Base-by-base conservation (phyloP, 2,113 vertebrate genomes). In the Campylomormyrus numenius region DNA sequence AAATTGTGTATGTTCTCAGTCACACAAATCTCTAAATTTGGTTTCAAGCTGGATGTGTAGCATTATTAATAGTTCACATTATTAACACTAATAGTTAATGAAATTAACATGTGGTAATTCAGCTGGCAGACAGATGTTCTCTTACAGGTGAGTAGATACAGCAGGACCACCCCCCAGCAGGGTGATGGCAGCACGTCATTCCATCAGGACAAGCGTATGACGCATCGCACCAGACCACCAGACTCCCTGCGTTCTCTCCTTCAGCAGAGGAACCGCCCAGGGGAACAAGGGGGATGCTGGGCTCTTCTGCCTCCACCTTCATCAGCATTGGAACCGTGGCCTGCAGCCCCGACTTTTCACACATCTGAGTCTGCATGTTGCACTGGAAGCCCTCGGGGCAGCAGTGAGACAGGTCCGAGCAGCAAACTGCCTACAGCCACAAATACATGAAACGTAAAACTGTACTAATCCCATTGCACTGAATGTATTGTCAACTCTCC, bases 351-450 rank as follows among this genome's bases (percentile, higher is more conserved):
- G 70, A 39, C 27, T 35, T 31, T 1, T 74, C 27, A 74, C 66
- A 74, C 88, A 52, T 88, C 70, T 92, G 80, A 8, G 80, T 87
- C 0, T 1, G 10, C 19, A 27, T 1, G 91, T 94, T 90, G 66
- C 96, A 96, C 0, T 1, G 66, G 90, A 8, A 95, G 0, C 88
- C 93, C 1, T 52, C 21, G 0, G 96, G 96, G 90, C 96, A 96
- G 92, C 95, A 96, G 92, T 95, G 94, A 56, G 84, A 3, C 88
- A 88, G 11, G 92, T 96, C 96, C 3, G 92, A 0, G 85, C 96
- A 96, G 88, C 95, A 96, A 48, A 95, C 93, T 0, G 94, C 96
- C 96, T 96, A 88, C 27, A 77, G 83, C 8, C 83, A 53, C 8
- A 77, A 5, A 39, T 13, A n/a, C 31, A 52, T 27, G 46, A 2